Evolutionary conservation across 2,888 invertebrate genomes (phyloP).

Genomic region (Cephus pulcher): DNA sequence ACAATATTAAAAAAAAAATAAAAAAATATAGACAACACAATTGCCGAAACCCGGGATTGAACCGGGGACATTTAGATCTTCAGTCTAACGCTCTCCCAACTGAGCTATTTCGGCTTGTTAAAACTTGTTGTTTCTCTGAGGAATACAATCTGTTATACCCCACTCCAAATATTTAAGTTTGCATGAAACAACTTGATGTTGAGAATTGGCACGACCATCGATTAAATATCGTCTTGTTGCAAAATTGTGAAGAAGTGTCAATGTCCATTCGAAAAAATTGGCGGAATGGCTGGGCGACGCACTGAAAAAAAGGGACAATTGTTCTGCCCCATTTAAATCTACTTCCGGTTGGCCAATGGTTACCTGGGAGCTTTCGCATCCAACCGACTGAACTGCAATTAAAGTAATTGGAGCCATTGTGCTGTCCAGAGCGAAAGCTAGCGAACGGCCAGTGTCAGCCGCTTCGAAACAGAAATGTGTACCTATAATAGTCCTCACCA

Average conservation of each 20-base stretch:
- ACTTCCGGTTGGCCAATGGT: conserved; percentile 51
- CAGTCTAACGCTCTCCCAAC: conserved; percentile 42
- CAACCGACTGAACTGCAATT: conserved; percentile 55
- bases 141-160: not conserved
- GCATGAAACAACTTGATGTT: not conserved
- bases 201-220: not conserved
- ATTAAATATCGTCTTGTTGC: not conserved
- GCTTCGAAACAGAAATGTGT: conserved; percentile 40
- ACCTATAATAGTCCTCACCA: not conserved
- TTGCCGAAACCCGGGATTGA: conserved; percentile 42
- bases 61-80: conserved; percentile 44
- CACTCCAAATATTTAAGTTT: not conserved
- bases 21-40: conserved; percentile 7
- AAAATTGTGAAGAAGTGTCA: not conserved
- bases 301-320: conserved; percentile 48
- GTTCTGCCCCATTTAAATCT: conserved; percentile 54
- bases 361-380: conserved; percentile 56
- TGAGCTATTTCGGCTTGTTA: conserved; percentile 37
- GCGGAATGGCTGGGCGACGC: conserved; percentile 46
- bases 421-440: conserved; percentile 55
- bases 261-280: conserved; percentile 25
- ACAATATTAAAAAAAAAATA: not conserved
- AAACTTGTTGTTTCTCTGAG: not conserved
- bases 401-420: conserved; percentile 62
- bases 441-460: conserved; percentile 51